Evolutionary conservation across 1,140 invertebrate genomes (phyloP).

Genomic region (Camponotus floridanus): DNA sequence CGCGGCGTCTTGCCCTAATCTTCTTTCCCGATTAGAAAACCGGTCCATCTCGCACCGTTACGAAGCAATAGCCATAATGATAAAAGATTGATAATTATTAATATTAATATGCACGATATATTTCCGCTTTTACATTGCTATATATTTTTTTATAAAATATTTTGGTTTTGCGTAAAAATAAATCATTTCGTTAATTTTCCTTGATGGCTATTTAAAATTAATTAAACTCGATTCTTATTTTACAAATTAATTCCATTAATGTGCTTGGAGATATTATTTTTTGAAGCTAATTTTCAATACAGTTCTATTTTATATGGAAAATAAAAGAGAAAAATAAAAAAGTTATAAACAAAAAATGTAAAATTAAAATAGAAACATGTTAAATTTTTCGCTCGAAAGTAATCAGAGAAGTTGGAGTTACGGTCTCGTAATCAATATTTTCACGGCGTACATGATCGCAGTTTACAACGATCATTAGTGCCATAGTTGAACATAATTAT

Average conservation of each 20-base stretch:
- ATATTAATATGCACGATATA: not conserved
- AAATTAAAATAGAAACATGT: slow-evolving; percentile 9
- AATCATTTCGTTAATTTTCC: no score
- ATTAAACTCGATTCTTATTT: not conserved
- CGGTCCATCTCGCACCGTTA: slow-evolving; percentile 56
- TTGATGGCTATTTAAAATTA: not conserved
- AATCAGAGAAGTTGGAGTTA: not conserved
- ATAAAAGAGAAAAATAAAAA: not conserved
- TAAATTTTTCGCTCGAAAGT: not conserved
- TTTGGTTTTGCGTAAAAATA: not conserved
- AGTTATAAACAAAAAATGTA: not conserved
- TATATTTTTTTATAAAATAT: not conserved
- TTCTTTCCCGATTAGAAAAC: slow-evolving; percentile 67
- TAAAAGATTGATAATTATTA: slow-evolving; percentile 42
- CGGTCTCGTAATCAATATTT: slow-evolving; percentile 41
- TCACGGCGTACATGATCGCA: slow-evolving; percentile 29
- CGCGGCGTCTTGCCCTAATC: slow-evolving; percentile 56
- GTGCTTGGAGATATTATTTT: not conserved
- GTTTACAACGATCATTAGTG: slow-evolving; percentile 59
- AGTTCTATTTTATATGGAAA: not conserved
- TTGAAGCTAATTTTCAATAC: not conserved
- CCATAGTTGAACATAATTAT: slow-evolving; percentile 75
- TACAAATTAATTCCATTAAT: not conserved
- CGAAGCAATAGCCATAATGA: slow-evolving; percentile 54
- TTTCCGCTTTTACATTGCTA: not conserved